Base-by-base conservation (phyloP, 35 echinoderm and acorn worm species). In the Lytechinus pictus region DNA sequence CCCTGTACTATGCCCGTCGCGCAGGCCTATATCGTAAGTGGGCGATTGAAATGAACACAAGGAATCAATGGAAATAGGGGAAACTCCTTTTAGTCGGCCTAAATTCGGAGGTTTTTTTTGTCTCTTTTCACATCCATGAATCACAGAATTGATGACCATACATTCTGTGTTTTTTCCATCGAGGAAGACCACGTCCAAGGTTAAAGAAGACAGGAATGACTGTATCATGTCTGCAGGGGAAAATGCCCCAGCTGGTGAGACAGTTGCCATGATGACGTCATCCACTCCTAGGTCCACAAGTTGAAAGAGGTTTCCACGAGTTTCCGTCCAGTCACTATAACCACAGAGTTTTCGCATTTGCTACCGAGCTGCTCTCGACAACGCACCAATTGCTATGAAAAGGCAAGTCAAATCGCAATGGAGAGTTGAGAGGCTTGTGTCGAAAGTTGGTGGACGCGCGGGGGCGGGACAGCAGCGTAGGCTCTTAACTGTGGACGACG, bases 241-340 rank as follows among this genome's bases (percentile, higher is more conserved):
- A 79, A 79, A 79, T 79, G 19, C n/a, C 66, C 66, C 66, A n/a
- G 66, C n/a, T 79, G 66, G 19, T 79, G 8, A 24, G 66, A n/a
- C 66, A 79, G 66, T 79, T 79, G 66, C n/a, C 19, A 79, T n/a
- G 66, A 79, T 79, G 66, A 79, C 66, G 66, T 79, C 66, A 79
- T 6, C 21, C 21, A 8, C 19, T 79, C 14, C 6, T n/a, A 79
- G 66, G 66, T 24, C 66, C 66, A 0, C 19, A 24, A 79, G 66
- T 7, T 24, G 4, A 5, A 24, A 19, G 66, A 79, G 19, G 66
- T n/a, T 79, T 79, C 66, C 21, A 24, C 21, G 16, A 24, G 66
- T 79, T 79, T 79, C 66, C 21, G 66, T 79, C 66, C 66, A 79
- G 16, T 8, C 66, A n/a, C n/a, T 44, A 44, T 44, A 44, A 44